phyloP scores from a whole-genome alignment of 2,113 vertebrate genomes.

The Pleuronectes platessa region DNA sequence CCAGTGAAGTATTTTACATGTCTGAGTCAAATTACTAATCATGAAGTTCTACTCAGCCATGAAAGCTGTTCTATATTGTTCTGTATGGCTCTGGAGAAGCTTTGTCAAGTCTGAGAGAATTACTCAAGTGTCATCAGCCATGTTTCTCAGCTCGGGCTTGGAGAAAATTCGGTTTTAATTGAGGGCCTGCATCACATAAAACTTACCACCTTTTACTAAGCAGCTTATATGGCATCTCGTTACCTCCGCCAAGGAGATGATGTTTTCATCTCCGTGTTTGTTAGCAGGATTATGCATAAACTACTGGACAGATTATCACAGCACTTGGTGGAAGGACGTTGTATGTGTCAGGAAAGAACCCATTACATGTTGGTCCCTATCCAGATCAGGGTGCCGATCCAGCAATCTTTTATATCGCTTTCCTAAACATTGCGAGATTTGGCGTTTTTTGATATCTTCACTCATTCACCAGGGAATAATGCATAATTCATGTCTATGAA shows the following conservation, averaged over 20 bases:
- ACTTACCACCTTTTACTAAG: background rate
- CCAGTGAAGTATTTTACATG: background rate
- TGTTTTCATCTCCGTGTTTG: background rate
- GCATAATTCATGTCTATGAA: too few species aligned
- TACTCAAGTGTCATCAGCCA: background rate
- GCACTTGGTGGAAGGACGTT: too few species aligned
- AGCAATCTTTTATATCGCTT: too few species aligned
- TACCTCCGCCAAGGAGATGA: too few species aligned
- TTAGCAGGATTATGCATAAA: too few species aligned
- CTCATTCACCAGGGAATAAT: too few species aligned
- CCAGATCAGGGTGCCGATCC: too few species aligned
- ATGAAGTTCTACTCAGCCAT: background rate
- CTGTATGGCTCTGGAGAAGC: background rate
- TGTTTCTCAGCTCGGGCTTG: background rate
- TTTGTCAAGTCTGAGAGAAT: background rate
- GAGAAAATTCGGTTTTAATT: background rate
- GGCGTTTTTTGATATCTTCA: too few species aligned
- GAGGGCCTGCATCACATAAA: background rate
- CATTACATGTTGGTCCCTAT: too few species aligned
- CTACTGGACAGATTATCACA: too few species aligned
- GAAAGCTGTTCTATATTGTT: background rate
- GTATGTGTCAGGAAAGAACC: too few species aligned
- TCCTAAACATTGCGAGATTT: too few species aligned
- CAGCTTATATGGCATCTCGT: background rate
- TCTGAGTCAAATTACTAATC: background rate